Conservation (phyloP, 2,113 vertebrate genomes). For the Silurus asotus region DNA sequence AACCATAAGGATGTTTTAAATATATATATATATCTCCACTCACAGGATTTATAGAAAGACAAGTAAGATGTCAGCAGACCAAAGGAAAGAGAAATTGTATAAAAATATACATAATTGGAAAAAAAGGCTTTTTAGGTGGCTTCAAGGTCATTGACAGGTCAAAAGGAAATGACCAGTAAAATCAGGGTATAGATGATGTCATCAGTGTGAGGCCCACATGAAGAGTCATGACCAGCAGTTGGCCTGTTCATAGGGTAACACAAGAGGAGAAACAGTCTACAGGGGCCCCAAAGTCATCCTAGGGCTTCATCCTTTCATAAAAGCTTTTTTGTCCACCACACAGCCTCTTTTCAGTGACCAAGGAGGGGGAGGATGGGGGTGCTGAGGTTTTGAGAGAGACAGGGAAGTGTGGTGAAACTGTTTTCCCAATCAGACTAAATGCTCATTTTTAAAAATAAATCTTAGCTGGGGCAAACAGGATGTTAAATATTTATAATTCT, state of each 20-base stretch:
- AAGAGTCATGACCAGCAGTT: constrained; percentile 49
- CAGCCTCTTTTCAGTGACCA: constrained; percentile 14
- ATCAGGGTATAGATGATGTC: constrained; percentile 54
- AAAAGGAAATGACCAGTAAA: constrained; percentile 40
- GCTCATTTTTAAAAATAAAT: constrained; percentile 6
- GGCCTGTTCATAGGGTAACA: constrained; percentile 42
- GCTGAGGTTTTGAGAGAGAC: constrained; percentile 35
- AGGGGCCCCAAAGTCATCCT: constrained; percentile 22
- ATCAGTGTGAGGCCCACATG: constrained; percentile 50
- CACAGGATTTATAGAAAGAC: constrained; percentile 62
- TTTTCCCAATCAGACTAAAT: constrained; percentile 43
- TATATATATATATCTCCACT: constrained; percentile 57
- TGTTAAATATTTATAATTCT: constrained; percentile 14
- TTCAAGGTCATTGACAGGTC: constrained; percentile 41
- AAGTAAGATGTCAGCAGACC: constrained; percentile 59
- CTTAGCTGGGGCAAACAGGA: neutral
- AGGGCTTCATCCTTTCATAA: constrained; percentile 31
- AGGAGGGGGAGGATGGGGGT: constrained; percentile 2
- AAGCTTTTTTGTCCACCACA: constrained; percentile 27
- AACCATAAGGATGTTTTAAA: constrained; percentile 53
- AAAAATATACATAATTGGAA: constrained; percentile 49
- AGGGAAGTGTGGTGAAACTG: constrained; percentile 36
- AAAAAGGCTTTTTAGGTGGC: constrained; percentile 50
- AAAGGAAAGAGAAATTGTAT: constrained; percentile 62
- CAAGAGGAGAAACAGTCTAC: constrained; percentile 43